A percentile compares a stretch with the other conserved stretches of the same genome.
phyloP scores from a whole-genome alignment of 1,140 invertebrate genomes.

The Scylla paramamosain region DNA sequence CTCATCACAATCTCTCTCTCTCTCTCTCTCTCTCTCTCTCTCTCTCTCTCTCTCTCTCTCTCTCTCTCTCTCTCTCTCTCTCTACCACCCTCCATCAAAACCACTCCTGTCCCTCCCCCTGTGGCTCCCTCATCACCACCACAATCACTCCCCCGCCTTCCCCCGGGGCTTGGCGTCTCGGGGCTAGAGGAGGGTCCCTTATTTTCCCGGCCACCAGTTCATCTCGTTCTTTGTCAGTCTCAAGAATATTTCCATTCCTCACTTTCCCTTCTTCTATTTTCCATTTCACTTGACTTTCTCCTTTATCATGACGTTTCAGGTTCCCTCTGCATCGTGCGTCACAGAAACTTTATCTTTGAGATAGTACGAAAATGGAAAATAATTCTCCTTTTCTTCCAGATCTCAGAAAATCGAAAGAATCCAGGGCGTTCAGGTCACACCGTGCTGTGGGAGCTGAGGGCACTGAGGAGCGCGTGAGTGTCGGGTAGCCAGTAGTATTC shows the following conservation, averaged over 20 bases:
- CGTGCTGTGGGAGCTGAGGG: background rate
- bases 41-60: too few species aligned
- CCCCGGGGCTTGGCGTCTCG: background rate
- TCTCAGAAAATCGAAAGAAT: background rate
- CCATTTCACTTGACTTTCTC: constrained; percentile 22
- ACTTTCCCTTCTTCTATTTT: constrained; percentile 6
- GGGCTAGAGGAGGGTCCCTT: background rate
- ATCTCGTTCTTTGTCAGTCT: constrained; percentile 22
- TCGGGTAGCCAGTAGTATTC: background rate
- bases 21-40: too few species aligned
- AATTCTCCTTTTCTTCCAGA: background rate
- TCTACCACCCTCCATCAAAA: too few species aligned
- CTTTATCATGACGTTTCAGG: constrained; percentile 14
- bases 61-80: too few species aligned
- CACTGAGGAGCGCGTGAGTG: background rate
- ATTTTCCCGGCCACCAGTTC: constrained; percentile 18
- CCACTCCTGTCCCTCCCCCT: too few species aligned
- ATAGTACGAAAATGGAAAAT: background rate
- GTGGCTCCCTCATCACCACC: background rate
- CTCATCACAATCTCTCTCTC: too few species aligned
- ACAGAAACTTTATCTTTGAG: background rate
- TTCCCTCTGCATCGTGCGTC: background rate
- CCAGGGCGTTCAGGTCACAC: background rate
- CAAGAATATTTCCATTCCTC: constrained; percentile 23
- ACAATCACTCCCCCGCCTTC: background rate